Conservation (phyloP, 1,140 invertebrate species). For the Bicyclus anynana region DNA sequence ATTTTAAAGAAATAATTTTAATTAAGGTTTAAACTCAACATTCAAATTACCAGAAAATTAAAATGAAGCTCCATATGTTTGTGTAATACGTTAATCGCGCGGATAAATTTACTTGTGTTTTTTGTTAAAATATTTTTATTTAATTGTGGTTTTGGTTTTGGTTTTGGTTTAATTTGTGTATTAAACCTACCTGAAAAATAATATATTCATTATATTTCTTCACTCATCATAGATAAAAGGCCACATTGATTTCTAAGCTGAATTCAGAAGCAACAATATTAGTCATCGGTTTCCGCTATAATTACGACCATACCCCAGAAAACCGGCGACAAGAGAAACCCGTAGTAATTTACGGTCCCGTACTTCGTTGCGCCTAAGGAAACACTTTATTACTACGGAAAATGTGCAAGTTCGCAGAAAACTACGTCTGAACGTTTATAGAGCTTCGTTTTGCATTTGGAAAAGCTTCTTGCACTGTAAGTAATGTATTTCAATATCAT, state of each 20-base stretch:
- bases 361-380: conserved; percentile 49
- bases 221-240: too few species aligned
- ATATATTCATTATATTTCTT: too few species aligned
- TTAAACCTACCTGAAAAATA: too few species aligned
- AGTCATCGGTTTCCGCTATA: conserved; percentile 16
- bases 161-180: too few species aligned
- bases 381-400: conserved; percentile 46
- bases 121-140: too few species aligned
- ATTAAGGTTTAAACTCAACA: too few species aligned
- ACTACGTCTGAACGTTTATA: conserved; percentile 20
- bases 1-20: too few species aligned
- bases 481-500: neutral
- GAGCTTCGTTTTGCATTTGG: neutral
- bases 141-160: too few species aligned
- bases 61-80: too few species aligned
- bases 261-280: neutral
- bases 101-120: too few species aligned
- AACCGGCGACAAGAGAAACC: conserved; percentile 46
- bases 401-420: conserved; percentile 26
- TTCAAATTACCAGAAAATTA: too few species aligned
- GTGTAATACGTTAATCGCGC: too few species aligned
- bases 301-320: conserved; percentile 20
- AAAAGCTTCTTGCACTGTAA: neutral
- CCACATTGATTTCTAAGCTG: neutral
- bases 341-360: conserved; percentile 45